A percentile compares a stretch with the other conserved stretches of the same genome.
phyloP scores from a whole-genome alignment of 2,888 invertebrate species.

The Eristalis intricaria region DNA sequence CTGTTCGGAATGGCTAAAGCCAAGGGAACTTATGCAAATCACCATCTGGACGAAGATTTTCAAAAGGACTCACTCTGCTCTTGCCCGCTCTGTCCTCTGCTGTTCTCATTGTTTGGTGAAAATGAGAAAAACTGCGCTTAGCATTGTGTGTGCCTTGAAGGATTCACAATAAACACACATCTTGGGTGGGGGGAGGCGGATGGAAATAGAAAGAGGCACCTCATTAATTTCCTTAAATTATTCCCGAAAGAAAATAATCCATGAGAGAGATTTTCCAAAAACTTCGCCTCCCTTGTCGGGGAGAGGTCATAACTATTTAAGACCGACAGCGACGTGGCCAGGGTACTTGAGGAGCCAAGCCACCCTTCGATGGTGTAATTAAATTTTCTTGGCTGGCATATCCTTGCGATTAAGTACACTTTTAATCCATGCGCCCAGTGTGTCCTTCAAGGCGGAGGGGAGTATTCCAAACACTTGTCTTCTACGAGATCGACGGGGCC shows the following conservation, averaged over 20 bases:
- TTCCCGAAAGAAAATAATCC: constrained; percentile 67
- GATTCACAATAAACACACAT: neutral
- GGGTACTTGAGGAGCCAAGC: neutral
- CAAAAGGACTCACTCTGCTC: neutral
- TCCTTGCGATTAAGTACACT: constrained; percentile 69
- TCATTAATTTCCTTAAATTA: constrained; percentile 70
- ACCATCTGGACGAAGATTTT: constrained; percentile 69
- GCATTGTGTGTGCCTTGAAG: neutral
- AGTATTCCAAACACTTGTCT: neutral
- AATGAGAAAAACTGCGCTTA: constrained; percentile 5
- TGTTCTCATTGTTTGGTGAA: constrained; percentile 3
- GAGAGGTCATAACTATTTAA: constrained; percentile 67
- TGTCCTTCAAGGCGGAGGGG: constrained; percentile 50
- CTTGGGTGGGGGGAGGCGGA: neutral
- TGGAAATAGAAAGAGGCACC: constrained; percentile 33
- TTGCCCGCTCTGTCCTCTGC: neutral
- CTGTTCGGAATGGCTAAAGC: constrained; percentile 38
- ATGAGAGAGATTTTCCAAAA: constrained; percentile 56
- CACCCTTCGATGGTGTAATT: constrained; percentile 63
- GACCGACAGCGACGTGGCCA: neutral
- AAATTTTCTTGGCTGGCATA: constrained; percentile 66
- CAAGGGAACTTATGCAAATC: constrained; percentile 67
- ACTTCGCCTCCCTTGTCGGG: constrained; percentile 13
- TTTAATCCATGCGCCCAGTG: constrained; percentile 64
- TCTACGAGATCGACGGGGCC: neutral